Evolutionary conservation across 2,888 invertebrate species (phyloP), one percentile per base, ranked within the genome.

Genomic region (Imbricaverruca yamaguchii): DNA sequence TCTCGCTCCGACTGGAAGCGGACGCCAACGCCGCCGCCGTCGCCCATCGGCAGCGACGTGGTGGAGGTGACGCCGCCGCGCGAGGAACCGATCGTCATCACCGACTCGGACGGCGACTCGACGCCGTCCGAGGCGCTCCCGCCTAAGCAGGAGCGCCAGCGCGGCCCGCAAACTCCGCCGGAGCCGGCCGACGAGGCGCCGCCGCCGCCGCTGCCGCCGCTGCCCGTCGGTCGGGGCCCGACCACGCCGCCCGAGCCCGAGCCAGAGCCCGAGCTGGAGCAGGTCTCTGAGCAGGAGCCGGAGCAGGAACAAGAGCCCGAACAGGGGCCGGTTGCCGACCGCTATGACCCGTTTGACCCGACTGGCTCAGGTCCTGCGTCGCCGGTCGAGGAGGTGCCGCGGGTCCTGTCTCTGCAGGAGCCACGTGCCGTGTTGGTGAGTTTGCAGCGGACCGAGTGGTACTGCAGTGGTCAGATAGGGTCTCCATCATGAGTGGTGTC

Each of bases 311-410:
- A 81, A 39, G 39, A 39, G 39, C 39, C 39, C 39, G 39, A 39
- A 4, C 39, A 39, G 39, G 39, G 4, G 39, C 83, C 23, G 83
- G 83, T 55, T 82, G 82, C 53, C 56, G 94, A 94, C 87, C 94
- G 92, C 7, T 95, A 95, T 87, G 95, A 95, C 91, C 95, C 95
- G 1, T 95, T 94, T 87, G 95, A 95, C 87, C 95, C 95, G 0
- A 95, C 95, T 13, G 93, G 94, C 87, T 94, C 94, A 0, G 88
- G 92, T 39, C 91, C 90, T 67, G 11, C 21, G 67, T 25, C 12
- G 10, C 21, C n/a, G n/a, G 65, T 7, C 21, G 65, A 23, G 67
- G 12, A 25, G 21, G 67, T 6, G 67, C 9, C 67, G 21, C 25
- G 10, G 25, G 12, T 18, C 63, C 63, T n/a, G 63, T 63, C 63